Conservation (phyloP, 2,797 vertebrate species). For the Notamacropus eugenii region DNA sequence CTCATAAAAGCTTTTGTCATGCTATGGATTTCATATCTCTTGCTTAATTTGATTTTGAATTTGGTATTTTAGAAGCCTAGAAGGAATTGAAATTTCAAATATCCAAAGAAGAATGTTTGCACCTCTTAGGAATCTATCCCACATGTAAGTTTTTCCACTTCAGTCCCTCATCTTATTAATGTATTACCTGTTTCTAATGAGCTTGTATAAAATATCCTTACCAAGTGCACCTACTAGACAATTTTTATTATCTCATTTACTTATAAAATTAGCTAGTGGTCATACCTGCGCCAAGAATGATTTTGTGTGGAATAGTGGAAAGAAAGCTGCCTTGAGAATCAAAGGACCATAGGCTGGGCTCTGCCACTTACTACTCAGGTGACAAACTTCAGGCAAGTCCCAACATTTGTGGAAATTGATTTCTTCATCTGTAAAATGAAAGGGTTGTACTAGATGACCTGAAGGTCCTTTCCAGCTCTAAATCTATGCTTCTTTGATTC, state of each 20-base stretch:
- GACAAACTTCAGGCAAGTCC: not conserved
- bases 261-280: constrained; percentile 3
- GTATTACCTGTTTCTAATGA: not conserved
- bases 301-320: not conserved
- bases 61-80: constrained; percentile 91
- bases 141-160: constrained; percentile 92
- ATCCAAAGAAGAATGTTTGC: constrained; percentile 96
- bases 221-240: not conserved
- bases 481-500: not conserved
- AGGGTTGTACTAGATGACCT: not conserved
- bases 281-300: not conserved
- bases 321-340: not conserved
- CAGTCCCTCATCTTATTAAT: constrained; percentile 45
- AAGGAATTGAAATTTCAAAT: constrained; percentile 95
- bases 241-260: constrained; percentile 22
- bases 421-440: not conserved
- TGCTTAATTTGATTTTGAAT: constrained; percentile 63
- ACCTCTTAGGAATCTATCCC: constrained; percentile 94
- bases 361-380: not conserved
- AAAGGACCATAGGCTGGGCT: not conserved
- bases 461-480: not conserved
- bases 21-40: constrained; percentile 16
- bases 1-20: constrained; percentile 44
- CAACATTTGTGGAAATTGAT: not conserved
- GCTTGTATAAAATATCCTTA: not conserved